phyloP scores from a whole-genome alignment of 2,113 vertebrate genomes.

The Mionectes macconnelli region DNA sequence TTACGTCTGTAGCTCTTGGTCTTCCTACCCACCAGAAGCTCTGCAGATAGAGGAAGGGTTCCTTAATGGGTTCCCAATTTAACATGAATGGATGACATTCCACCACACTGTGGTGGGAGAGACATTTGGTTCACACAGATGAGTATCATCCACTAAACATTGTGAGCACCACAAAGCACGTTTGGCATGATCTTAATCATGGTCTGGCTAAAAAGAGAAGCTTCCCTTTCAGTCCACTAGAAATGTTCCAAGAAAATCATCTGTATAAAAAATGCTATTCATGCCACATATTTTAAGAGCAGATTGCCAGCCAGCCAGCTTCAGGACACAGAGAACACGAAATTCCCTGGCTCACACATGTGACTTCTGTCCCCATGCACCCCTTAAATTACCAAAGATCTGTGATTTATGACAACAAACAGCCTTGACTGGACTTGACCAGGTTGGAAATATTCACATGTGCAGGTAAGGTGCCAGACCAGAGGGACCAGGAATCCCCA shows the following conservation, averaged over 20 bases:
- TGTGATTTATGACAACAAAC: background rate
- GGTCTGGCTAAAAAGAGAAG: background rate
- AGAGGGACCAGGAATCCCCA: background rate
- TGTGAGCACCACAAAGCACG: too few species aligned
- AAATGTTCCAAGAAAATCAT: background rate
- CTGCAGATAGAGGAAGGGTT: too few species aligned
- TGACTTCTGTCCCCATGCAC: background rate
- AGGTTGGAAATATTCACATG: fast-evolving
- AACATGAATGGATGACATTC: too few species aligned
- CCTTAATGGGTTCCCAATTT: too few species aligned
- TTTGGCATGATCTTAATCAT: background rate
- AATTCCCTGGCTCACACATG: background rate
- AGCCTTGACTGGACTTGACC: background rate
- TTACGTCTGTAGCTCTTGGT: background rate
- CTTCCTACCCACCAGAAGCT: background rate
- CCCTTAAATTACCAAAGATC: background rate
- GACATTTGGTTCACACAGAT: too few species aligned
- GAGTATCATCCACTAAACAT: too few species aligned
- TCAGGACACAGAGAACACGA: background rate
- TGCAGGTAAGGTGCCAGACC: background rate
- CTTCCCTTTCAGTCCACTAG: background rate
- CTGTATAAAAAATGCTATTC: background rate
- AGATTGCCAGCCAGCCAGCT: background rate
- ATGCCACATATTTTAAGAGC: background rate
- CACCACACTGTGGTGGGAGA: too few species aligned